These are phyloP conservation scores for Crotophaga sulcirostris DNA, from an alignment of 2,113 vertebrate species.

Conservation along the genomic window DNA sequence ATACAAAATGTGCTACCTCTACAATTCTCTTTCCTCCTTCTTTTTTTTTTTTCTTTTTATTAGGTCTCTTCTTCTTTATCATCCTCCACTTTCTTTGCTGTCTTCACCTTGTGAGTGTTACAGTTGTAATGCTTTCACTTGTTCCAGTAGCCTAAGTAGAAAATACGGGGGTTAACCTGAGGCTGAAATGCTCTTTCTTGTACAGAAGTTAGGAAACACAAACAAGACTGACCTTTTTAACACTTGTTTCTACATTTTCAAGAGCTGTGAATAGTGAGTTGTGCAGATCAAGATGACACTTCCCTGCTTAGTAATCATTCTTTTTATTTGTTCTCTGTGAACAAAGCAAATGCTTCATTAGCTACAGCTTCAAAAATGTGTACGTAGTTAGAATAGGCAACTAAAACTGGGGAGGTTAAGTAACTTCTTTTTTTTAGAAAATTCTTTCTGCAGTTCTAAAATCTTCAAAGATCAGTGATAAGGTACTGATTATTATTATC, in stretches of 20 bases:
- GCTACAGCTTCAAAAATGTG: not conserved
- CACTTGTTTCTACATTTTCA: not conserved
- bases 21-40: not conserved
- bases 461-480: not conserved
- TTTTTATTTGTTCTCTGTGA: conserved; percentile 37
- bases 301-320: not conserved
- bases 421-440: not conserved
- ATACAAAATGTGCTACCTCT: not conserved
- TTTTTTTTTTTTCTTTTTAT: not conserved
- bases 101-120: not conserved
- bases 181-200: not conserved
- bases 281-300: not conserved
- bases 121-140: not conserved
- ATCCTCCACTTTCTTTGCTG: not conserved
- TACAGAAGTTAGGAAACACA: not conserved
- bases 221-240: not conserved
- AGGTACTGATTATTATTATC: not conserved
- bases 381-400: not conserved
- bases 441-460: not conserved
- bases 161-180: not conserved
- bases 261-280: not conserved
- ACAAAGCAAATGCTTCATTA: not conserved
- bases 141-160: not conserved
- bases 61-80: not conserved
- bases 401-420: not conserved